Evolutionary conservation across 2,888 invertebrate species (phyloP).

Genomic region (Charanyca ferruginea): DNA sequence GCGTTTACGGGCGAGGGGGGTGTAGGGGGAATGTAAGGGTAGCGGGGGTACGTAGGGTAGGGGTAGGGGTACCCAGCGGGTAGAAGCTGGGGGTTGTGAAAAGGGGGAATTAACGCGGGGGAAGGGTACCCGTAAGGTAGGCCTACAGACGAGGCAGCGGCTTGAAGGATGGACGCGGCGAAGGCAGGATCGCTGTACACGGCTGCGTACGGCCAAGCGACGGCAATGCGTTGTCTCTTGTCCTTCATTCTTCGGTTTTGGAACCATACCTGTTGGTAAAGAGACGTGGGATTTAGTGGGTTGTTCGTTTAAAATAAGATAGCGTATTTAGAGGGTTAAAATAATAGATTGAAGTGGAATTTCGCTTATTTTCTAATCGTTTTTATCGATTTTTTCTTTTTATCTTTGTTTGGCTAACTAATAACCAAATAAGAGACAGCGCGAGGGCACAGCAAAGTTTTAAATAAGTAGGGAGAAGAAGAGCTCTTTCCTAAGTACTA

Average conservation of each 20-base stretch:
- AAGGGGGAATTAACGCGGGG: conserved; percentile 91
- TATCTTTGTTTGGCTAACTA: too few species aligned
- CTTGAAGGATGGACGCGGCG: conserved; percentile 97
- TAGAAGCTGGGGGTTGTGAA: conserved; percentile 90
- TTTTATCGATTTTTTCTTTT: too few species aligned
- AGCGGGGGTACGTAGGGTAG: conserved; percentile 88
- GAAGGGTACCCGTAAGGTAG: conserved; percentile 92
- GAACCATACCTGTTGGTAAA: conserved; percentile 97
- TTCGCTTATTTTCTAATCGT: too few species aligned
- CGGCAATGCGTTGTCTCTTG: conserved; percentile 98
- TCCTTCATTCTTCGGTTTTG: conserved; percentile 99
- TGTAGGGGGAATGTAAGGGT: conserved; percentile 90
- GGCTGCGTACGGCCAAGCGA: conserved; percentile 98
- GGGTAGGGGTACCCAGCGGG: conserved; percentile 91
- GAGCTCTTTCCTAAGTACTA: too few species aligned
- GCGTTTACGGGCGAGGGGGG: conserved; percentile 86
- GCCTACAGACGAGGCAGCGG: conserved; percentile 94
- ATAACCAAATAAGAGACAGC: too few species aligned
- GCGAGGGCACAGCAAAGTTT: too few species aligned
- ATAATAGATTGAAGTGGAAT: not conserved
- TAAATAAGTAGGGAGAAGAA: too few species aligned
- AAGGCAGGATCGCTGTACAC: conserved; percentile 98
- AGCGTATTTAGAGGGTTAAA: not conserved
- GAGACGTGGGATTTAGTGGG: conserved; percentile 31
- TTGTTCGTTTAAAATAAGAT: not conserved